Evolutionary conservation across 2,888 invertebrate species (phyloP).

Genomic region (Brachyptera putata): DNA sequence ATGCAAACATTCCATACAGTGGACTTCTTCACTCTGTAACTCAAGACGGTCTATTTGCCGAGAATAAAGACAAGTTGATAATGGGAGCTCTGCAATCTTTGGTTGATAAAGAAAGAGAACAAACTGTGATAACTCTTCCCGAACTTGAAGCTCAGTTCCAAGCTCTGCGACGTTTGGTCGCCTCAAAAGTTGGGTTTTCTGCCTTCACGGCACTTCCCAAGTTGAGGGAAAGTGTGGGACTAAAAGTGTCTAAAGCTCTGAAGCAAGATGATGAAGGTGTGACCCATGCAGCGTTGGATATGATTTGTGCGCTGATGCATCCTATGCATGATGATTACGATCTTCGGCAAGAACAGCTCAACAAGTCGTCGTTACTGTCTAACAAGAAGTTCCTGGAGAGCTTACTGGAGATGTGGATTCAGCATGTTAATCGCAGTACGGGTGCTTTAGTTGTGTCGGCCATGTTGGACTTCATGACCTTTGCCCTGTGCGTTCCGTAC

Average conservation of each 20-base stretch:
- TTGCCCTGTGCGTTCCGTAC: constrained; percentile 96
- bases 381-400: constrained; percentile 89
- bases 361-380: constrained; percentile 92
- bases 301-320: constrained; percentile 96
- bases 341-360: constrained; percentile 93
- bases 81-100: constrained; percentile 83
- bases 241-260: constrained; percentile 85
- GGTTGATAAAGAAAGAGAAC: constrained; percentile 65
- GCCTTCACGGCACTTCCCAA: constrained; percentile 88
- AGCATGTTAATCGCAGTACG: constrained; percentile 85
- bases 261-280: constrained; percentile 84
- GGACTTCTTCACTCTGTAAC: constrained; percentile 94
- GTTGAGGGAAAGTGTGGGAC: constrained; percentile 92
- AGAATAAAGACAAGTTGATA: constrained; percentile 97
- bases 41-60: constrained; percentile 93
- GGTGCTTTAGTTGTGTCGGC: constrained; percentile 95
- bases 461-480: constrained; percentile 97
- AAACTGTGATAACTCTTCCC: constrained; percentile 52
- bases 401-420: constrained; percentile 90
- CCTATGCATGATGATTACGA: constrained; percentile 98
- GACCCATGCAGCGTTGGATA: constrained; percentile 94
- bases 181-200: constrained; percentile 96
- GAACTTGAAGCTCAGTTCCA: constrained; percentile 95
- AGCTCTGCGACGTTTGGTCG: constrained; percentile 85
- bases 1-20: constrained; percentile 96